Evolutionary conservation across 2,113 vertebrate species (phyloP).

Genomic region (Catagonus wagneri): DNA sequence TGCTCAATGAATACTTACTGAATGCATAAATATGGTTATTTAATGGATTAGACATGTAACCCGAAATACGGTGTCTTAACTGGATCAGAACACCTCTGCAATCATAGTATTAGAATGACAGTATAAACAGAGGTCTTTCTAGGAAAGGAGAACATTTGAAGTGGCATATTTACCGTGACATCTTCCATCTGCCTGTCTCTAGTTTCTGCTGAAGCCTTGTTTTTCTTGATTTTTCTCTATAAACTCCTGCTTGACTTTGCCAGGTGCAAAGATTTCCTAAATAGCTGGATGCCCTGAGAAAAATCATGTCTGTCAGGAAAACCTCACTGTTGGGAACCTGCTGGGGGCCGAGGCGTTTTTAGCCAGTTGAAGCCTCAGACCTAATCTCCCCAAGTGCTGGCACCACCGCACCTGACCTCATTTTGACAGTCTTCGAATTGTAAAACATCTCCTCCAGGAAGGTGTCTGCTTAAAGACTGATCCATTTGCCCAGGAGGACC

Average conservation of each 20-base stretch:
- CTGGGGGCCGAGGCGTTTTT: background rate
- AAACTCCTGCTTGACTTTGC: slow-evolving; percentile 9
- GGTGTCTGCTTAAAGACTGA: background rate
- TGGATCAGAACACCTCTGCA: background rate
- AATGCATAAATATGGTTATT: background rate
- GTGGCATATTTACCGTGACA: background rate
- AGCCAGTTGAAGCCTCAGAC: background rate
- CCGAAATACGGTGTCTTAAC: background rate
- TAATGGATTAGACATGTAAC: background rate
- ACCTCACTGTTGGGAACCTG: background rate
- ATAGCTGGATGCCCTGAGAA: background rate
- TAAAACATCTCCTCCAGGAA: background rate
- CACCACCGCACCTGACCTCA: background rate
- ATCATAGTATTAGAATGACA: background rate
- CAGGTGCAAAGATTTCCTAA: background rate
- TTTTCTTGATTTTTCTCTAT: slow-evolving; percentile 34
- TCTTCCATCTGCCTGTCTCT: slow-evolving; percentile 41
- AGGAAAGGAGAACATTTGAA: background rate
- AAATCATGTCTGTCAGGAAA: background rate
- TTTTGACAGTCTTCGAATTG: background rate
- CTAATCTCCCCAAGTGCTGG: background rate
- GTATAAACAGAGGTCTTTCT: background rate
- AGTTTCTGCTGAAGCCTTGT: slow-evolving; percentile 29
- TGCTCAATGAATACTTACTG: background rate
- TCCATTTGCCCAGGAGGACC: background rate